Evolutionary conservation across 2,113 vertebrate species (phyloP).

Genomic region (Butorides virescens): DNA sequence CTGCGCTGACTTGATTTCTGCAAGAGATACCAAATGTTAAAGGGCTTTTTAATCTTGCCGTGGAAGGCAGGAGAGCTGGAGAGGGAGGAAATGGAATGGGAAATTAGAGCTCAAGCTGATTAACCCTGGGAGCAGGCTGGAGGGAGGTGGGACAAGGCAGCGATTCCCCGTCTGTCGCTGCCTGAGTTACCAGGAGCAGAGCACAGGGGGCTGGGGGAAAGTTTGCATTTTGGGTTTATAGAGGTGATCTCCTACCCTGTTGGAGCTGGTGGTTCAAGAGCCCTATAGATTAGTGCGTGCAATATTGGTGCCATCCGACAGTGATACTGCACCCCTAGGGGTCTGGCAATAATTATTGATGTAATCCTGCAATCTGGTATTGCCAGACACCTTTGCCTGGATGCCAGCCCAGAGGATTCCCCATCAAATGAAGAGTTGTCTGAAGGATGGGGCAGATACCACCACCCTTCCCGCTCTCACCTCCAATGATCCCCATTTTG

Average conservation of each 20-base stretch:
- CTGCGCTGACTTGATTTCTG: neutral
- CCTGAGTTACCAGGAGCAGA: neutral
- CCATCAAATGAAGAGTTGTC: neutral
- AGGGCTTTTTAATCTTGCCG: neutral
- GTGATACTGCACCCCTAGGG: too few relatives aligned
- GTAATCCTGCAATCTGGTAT: neutral
- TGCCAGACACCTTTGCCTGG: neutral
- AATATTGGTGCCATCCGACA: too few relatives aligned
- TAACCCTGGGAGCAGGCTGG: neutral
- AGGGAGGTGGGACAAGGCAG: neutral
- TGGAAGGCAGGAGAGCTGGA: neutral
- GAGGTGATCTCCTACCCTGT: neutral
- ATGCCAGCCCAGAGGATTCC: neutral
- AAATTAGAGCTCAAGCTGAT: neutral
- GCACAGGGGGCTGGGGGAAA: neutral
- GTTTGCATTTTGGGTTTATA: neutral
- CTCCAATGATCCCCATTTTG: fast-evolving
- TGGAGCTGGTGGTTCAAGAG: neutral
- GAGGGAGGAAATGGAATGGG: neutral
- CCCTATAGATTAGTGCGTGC: neutral
- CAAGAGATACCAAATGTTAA: neutral
- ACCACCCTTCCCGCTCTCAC: neutral
- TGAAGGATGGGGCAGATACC: neutral
- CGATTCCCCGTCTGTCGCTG: fast-evolving
- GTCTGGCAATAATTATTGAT: neutral